Evolutionary conservation across 2,888 invertebrate species (phyloP).

Genomic region (Sesamia inferens): DNA sequence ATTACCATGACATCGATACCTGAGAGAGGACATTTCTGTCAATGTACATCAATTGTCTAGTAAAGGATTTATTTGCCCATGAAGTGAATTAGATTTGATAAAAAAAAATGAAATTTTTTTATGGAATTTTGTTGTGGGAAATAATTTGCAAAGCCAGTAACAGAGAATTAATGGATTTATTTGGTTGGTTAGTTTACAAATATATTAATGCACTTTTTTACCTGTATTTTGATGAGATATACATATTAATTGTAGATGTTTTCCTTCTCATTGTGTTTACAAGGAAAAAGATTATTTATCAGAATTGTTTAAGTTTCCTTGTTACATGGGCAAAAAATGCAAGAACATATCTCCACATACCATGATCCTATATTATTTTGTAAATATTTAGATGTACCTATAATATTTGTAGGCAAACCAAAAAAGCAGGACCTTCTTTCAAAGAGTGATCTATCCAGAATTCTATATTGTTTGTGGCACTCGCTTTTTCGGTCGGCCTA

Average conservation of each 20-base stretch:
- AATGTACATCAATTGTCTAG: not conserved
- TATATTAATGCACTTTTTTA: not conserved
- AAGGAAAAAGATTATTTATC: conserved; percentile 15
- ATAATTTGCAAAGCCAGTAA: not conserved
- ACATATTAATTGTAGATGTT: conserved; percentile 12
- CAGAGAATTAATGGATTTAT: not conserved
- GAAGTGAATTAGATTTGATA: not conserved
- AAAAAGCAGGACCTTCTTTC: not conserved
- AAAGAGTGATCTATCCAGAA: not conserved
- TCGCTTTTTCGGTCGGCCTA: conserved; percentile 19
- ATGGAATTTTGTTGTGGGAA: not conserved
- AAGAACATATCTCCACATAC: not conserved
- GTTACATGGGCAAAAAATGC: not conserved
- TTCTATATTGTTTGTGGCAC: not conserved
- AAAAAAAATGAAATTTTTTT: not conserved
- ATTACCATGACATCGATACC: not conserved
- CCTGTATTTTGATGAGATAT: conserved; percentile 16
- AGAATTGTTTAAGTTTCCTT: conserved; percentile 26
- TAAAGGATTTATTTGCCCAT: not conserved
- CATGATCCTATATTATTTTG: conserved; percentile 11
- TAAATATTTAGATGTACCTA: conserved; percentile 33
- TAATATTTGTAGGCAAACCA: conserved; percentile 8
- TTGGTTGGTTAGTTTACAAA: not conserved
- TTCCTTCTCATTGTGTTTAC: conserved; percentile 15
- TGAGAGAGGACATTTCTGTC: not conserved